A percentile compares a stretch with the other conserved stretches of the same genome.
phyloP scores from a whole-genome alignment of 1,140 invertebrate species.

The Vanessa atalanta region DNA sequence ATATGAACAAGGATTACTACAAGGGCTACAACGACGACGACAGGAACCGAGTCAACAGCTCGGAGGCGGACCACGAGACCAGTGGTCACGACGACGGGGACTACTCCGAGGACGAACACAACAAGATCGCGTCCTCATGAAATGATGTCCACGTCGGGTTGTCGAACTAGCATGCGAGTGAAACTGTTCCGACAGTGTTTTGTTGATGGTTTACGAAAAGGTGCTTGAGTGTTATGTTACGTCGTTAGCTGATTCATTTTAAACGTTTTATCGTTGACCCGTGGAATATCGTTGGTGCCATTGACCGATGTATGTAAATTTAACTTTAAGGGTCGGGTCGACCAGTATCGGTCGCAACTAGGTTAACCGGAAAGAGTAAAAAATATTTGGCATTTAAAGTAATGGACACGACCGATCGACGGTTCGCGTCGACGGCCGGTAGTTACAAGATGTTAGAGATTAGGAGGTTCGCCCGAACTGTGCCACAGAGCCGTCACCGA shows the following conservation, averaged over 20 bases:
- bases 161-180: slow-evolving; percentile 41
- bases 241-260: slow-evolving; percentile 71
- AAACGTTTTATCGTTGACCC: slow-evolving; percentile 73
- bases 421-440: neutral
- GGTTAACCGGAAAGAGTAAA: slow-evolving; percentile 21
- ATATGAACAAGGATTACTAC: slow-evolving; percentile 68
- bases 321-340: slow-evolving; percentile 49
- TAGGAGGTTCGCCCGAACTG: slow-evolving; percentile 39
- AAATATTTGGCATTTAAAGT: slow-evolving; percentile 10
- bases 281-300: slow-evolving; percentile 78
- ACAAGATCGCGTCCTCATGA: slow-evolving; percentile 69
- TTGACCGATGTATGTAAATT: slow-evolving; percentile 66
- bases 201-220: slow-evolving; percentile 71
- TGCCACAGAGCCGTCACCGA: slow-evolving; percentile 35
- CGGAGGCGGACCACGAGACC: slow-evolving; percentile 65
- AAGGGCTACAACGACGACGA: slow-evolving; percentile 65
- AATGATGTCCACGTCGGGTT: slow-evolving; percentile 39
- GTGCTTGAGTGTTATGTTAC: slow-evolving; percentile 77
- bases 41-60: slow-evolving; percentile 57
- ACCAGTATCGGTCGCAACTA: slow-evolving; percentile 44
- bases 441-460: neutral
- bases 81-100: slow-evolving; percentile 73
- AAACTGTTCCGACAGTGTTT: slow-evolving; percentile 54
- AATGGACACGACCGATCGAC: neutral
- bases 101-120: slow-evolving; percentile 76